Percentiles rank a stretch among this genome's conserved stretches.
These are phyloP conservation scores for Pammene aurita DNA, from an alignment of 2,888 invertebrate species.

Conservation along the genomic window DNA sequence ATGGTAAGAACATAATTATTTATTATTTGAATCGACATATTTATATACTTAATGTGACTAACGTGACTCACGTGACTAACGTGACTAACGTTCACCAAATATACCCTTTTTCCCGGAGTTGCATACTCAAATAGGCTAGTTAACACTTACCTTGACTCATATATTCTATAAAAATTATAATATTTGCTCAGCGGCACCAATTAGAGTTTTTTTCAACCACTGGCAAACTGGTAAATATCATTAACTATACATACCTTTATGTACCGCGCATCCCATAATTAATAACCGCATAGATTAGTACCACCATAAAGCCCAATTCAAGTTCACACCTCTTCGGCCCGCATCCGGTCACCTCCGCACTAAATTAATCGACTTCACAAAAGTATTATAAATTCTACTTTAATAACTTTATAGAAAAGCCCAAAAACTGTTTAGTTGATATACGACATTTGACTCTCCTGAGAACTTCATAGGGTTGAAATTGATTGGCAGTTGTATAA, in stretches of 20 bases:
- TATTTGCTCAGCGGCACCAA: no score
- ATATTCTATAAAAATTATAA: no score
- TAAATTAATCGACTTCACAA: slow-evolving; percentile 60
- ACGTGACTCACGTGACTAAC: no score
- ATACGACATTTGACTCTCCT: slow-evolving; percentile 44
- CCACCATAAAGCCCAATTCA: slow-evolving; percentile 25
- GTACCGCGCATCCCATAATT: slow-evolving; percentile 20
- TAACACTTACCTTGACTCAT: no score
- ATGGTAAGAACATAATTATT: no score
- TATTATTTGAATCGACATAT: no score
- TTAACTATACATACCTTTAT: slow-evolving; percentile 10
- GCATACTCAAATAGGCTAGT: no score
- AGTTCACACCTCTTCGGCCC: slow-evolving; percentile 39
- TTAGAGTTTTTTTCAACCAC: not conserved
- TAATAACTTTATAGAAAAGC: slow-evolving; percentile 67
- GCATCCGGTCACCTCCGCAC: slow-evolving; percentile 46
- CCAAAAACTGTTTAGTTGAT: not conserved
- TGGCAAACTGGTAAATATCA: slow-evolving; percentile 4
- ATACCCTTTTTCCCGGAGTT: no score
- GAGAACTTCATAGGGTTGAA: slow-evolving; percentile 35
- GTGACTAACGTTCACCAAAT: no score
- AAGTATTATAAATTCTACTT: slow-evolving; percentile 70
- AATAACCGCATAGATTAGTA: slow-evolving; percentile 33
- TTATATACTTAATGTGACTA: no score
- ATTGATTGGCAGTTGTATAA: slow-evolving; percentile 52